These are phyloP conservation scores for Datnioides undecimradiatus DNA, from an alignment of 2,113 vertebrate species.

Conservation along the genomic window DNA sequence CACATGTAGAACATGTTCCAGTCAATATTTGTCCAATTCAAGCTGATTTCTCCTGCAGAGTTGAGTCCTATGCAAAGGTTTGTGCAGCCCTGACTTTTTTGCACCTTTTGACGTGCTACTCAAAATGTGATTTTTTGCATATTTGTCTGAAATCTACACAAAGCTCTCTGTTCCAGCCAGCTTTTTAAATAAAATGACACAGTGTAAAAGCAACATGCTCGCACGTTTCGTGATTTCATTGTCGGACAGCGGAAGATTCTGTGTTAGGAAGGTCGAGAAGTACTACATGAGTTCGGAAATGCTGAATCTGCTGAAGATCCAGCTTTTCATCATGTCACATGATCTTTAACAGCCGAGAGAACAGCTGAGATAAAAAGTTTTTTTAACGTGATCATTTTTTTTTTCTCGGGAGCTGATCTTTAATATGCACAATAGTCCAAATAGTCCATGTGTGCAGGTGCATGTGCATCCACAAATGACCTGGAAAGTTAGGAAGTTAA, in stretches of 20 bases:
- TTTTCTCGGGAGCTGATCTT: neutral
- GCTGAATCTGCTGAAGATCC: too few relatives aligned
- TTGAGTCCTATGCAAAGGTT: conserved; percentile 76
- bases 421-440: neutral
- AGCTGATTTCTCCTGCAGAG: conserved; percentile 57
- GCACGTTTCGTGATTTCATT: neutral
- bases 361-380: too few relatives aligned
- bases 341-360: too few relatives aligned
- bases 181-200: conserved; percentile 65
- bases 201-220: conserved; percentile 9
- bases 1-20: conserved; percentile 11
- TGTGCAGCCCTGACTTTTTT: conserved; percentile 59
- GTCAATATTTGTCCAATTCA: conserved; percentile 29
- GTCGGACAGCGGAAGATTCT: too few relatives aligned
- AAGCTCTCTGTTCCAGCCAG: conserved; percentile 50
- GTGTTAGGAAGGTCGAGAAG: too few relatives aligned
- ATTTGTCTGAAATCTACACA: conserved; percentile 46
- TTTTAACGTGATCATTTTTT: too few relatives aligned
- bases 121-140: conserved; percentile 53
- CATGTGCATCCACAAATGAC: neutral
- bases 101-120: conserved; percentile 63
- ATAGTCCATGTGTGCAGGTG: neutral
- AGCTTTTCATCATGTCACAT: too few relatives aligned
- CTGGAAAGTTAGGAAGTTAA: too few relatives aligned
- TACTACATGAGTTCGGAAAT: too few relatives aligned